Percentiles rank a stretch among this genome's conserved stretches.
phyloP scores from a whole-genome alignment of 1,140 invertebrate species.

The Homarus americanus region DNA sequence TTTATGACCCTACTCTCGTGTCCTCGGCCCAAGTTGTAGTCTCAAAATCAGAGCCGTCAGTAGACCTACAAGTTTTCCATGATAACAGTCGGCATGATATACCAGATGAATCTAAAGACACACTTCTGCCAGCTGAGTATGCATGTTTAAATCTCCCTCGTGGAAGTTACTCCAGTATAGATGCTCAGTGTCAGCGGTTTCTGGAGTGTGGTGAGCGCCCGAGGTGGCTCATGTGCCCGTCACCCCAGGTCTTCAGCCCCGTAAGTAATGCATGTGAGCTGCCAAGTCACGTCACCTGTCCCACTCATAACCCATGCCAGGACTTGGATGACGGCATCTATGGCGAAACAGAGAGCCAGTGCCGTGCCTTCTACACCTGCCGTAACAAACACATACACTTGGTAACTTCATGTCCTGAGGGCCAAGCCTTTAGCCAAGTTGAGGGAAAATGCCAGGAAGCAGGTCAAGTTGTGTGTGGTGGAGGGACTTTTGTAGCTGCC shows the following conservation, averaged over 20 bases:
- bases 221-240: not conserved
- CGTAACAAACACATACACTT: not conserved
- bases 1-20: not conserved
- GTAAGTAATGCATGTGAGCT: not conserved
- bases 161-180: not conserved
- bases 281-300: not conserved
- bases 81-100: not conserved
- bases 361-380: constrained; percentile 8
- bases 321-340: not conserved
- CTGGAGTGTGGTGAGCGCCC: not conserved
- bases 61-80: not conserved
- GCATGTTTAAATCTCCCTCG: not conserved
- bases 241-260: not conserved
- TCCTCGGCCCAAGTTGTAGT: not conserved
- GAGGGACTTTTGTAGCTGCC: not conserved
- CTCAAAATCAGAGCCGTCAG: not conserved
- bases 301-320: constrained; percentile 17
- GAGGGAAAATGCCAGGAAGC: not conserved
- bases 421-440: not conserved
- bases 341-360: not conserved
- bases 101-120: not conserved
- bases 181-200: not conserved
- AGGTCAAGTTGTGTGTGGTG: constrained; percentile 7
- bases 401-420: constrained; percentile 20
- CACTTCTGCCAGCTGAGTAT: not conserved